phyloP scores from a whole-genome alignment of 1,140 invertebrate genomes.

The Eumaeus atala region DNA sequence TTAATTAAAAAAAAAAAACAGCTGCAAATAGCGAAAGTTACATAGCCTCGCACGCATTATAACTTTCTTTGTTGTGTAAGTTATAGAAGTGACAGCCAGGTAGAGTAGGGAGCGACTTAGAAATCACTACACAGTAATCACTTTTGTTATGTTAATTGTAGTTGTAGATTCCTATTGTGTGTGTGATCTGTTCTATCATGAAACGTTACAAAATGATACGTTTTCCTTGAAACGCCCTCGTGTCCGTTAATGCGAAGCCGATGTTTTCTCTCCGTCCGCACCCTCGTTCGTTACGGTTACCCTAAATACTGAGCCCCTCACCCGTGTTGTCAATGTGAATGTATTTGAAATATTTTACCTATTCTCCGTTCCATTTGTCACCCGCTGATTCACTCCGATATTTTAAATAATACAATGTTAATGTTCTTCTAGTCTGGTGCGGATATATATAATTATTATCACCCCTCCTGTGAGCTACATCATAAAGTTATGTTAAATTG shows the following conservation, averaged over 20 bases:
- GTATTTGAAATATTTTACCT: conserved; percentile 9
- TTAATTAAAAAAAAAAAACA: conserved; percentile 26
- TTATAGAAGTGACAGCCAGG: conserved; percentile 51
- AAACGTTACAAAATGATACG: conserved; percentile 7
- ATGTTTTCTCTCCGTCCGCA: conserved; percentile 56
- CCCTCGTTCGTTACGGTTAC: conserved; percentile 58
- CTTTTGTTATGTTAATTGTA: conserved; percentile 7
- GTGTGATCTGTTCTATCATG: conserved; percentile 7
- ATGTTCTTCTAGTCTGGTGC: background rate
- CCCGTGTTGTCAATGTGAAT: conserved; percentile 13
- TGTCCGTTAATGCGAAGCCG: conserved; percentile 50
- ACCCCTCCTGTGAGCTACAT: no score
- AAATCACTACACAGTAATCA: conserved; percentile 63
- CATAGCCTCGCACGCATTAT: conserved; percentile 60
- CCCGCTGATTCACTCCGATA: background rate
- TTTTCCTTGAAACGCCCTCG: conserved; percentile 30
- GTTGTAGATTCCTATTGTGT: background rate
- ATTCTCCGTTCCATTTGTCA: conserved; percentile 8
- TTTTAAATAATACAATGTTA: background rate
- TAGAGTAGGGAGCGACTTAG: conserved; percentile 66
- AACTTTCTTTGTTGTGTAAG: conserved; percentile 75
- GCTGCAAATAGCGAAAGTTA: conserved; percentile 67
- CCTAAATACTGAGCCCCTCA: conserved; percentile 54
- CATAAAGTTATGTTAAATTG: no score
- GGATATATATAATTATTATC: no score